Evolutionary conservation across 2,888 invertebrate genomes (phyloP).

Genomic region (Tubiluchus corallicola): DNA sequence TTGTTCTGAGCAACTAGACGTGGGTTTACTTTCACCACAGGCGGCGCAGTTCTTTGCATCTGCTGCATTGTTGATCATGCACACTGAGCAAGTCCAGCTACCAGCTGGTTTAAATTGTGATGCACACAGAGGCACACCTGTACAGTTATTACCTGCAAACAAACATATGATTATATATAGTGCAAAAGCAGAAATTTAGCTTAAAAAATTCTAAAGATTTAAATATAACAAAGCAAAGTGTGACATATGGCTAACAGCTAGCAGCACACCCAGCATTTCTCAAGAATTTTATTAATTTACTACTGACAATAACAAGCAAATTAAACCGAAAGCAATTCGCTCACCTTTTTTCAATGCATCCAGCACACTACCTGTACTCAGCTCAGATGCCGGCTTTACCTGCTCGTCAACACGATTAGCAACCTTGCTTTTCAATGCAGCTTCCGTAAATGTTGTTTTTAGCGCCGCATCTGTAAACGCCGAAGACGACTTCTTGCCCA

Average conservation of each 20-base stretch:
- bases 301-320: too few species aligned
- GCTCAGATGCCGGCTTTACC: conserved; percentile 16
- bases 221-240: too few species aligned
- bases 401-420: too few species aligned
- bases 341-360: conserved; percentile 17
- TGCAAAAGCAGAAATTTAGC: too few species aligned
- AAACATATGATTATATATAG: too few species aligned
- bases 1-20: conserved; percentile 9
- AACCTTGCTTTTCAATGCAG: too few species aligned
- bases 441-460: too few species aligned
- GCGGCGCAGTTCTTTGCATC: conserved; percentile 19
- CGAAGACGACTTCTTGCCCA: neutral
- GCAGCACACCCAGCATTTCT: too few species aligned
- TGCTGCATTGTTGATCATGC: conserved; percentile 19
- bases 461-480: neutral
- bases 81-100: conserved; percentile 21
- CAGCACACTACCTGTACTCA: conserved; percentile 20
- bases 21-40: conserved; percentile 23
- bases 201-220: too few species aligned
- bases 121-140: neutral
- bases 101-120: conserved; percentile 12
- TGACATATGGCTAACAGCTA: too few species aligned
- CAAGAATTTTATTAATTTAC: too few species aligned
- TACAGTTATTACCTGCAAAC: too few species aligned
- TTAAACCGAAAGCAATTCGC: conserved; percentile 11